Base-by-base conservation (phyloP, 2,113 vertebrate genomes). In the Oxyura jamaicensis region DNA sequence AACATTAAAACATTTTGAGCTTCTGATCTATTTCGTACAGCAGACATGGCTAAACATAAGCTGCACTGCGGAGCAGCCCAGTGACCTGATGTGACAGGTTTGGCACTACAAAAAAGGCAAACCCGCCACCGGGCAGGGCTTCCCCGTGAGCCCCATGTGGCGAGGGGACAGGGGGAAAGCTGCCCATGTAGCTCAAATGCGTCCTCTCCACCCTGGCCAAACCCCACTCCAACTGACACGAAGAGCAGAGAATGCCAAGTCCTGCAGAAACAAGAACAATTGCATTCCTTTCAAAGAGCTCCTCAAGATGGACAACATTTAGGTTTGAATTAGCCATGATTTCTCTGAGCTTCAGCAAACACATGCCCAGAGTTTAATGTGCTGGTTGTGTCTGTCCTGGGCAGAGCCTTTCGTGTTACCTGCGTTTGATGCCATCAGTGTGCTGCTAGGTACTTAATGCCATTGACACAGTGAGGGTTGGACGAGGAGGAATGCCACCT, bases 71-170 rank as follows among this genome's bases (percentile, higher is more conserved):
- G 23, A 52, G 4, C 22, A n/a, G 11, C 7, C 19, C 41, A 59
- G 46, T 19, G 60, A 65, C 15, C 31, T 78, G 42, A 22, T 10
- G 33, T 36, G 48, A 65, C 42, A 59, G 46, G n/a, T n/a, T 8
- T 4, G 85, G 56, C 31, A 46, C 20, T 35, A 66, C 6, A 52
- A 79, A 39, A 39, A 65, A 56, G 63, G 50, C 22, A 77, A 41
- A 67, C 0, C 0, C 1, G 2, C 4, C 16, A 0, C 26, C 1
- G 3, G 46, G 58, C 36, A 75, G 76, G 71, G 35, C 39, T 86
- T 42, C 72, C 39, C 23, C 0, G 0, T 0, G 21, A 72, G 62
- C 62, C 36, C 0, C 0, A 48, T 35, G 44, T 0, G 0, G 41
- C 0, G 0, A 15, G 33, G 65, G 13, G 8, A 13, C 0, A 2